These are phyloP conservation scores for Pseudochromis fuscus DNA, from an alignment of 2,797 vertebrate genomes.

Conservation along the genomic window DNA sequence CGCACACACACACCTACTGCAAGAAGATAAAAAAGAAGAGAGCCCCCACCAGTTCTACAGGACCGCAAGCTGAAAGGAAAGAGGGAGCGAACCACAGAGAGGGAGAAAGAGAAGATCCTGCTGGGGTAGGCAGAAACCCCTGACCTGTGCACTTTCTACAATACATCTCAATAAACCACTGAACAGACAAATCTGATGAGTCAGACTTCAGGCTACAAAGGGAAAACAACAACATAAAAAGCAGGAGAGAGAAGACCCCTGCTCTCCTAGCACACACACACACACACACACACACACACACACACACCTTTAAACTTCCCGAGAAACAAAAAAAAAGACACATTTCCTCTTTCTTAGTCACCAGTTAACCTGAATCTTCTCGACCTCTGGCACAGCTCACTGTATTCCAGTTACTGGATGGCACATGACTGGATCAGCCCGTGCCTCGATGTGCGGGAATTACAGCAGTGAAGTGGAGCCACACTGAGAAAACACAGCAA, in stretches of 20 bases:
- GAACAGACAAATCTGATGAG: conserved; percentile 78
- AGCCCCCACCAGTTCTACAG: conserved; percentile 51
- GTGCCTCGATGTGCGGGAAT: conserved; percentile 42
- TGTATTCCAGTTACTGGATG: conserved; percentile 45
- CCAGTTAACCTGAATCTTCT: conserved; percentile 54
- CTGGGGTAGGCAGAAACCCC: conserved; percentile 80
- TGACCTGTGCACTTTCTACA: conserved; percentile 80
- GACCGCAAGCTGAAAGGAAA: conserved; percentile 51
- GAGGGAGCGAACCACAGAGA: conserved; percentile 50
- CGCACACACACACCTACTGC: conserved; percentile 26
- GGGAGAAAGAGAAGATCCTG: conserved; percentile 58
- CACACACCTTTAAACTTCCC: conserved; percentile 34
- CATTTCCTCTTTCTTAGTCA: conserved; percentile 59
- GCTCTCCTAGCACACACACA: no score
- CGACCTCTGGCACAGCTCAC: conserved; percentile 29
- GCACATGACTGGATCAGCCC: conserved; percentile 41
- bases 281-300: conserved; percentile 1
- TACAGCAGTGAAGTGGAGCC: conserved; percentile 41
- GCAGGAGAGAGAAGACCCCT: conserved; percentile 35
- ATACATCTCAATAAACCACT: conserved; percentile 80
- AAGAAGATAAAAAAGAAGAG: conserved; percentile 62
- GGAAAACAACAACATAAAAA: conserved; percentile 74
- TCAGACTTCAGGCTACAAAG: conserved; percentile 70
- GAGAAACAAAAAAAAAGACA: conserved; percentile 24
- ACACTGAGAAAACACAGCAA: conserved; percentile 51